Conservation (phyloP, 2,113 vertebrate genomes). For the Indicator maculatus region DNA sequence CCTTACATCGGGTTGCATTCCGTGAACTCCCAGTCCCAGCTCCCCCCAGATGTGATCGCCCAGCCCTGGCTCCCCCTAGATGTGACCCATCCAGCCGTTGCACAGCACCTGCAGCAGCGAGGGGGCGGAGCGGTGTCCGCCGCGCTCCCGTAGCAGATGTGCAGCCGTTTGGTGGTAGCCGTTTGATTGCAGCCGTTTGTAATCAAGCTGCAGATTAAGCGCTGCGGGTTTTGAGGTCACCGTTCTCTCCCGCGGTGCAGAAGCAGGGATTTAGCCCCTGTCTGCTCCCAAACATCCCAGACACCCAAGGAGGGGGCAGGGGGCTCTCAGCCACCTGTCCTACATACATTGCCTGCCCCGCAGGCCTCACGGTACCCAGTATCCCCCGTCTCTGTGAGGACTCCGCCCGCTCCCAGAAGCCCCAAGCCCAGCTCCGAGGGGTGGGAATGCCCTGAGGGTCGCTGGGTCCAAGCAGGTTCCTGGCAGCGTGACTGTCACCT, state of each 20-base stretch:
- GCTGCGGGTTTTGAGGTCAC: not conserved
- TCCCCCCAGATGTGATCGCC: not conserved
- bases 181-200: not conserved
- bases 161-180: not conserved
- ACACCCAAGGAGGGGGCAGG: not conserved
- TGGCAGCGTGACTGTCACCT: accelerated
- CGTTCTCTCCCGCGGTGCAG: not conserved
- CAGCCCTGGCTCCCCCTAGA: not conserved
- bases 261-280: conserved; percentile 6
- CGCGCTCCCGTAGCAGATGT: conserved; percentile 42
- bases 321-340: not conserved
- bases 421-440: not conserved
- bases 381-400: not conserved
- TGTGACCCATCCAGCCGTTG: not conserved
- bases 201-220: conserved; percentile 62
- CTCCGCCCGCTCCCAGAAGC: not conserved
- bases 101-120: not conserved
- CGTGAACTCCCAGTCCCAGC: not conserved
- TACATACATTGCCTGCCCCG: not conserved
- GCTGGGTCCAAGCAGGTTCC: not conserved
- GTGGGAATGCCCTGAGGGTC: accelerated
- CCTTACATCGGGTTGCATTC: not conserved
- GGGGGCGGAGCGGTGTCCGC: not conserved
- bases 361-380: accelerated
- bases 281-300: not conserved